Percentiles rank a stretch among this genome's conserved stretches.
Evolutionary conservation across 2,113 vertebrate genomes (phyloP).

Genomic region (Peromyscus californicus): DNA sequence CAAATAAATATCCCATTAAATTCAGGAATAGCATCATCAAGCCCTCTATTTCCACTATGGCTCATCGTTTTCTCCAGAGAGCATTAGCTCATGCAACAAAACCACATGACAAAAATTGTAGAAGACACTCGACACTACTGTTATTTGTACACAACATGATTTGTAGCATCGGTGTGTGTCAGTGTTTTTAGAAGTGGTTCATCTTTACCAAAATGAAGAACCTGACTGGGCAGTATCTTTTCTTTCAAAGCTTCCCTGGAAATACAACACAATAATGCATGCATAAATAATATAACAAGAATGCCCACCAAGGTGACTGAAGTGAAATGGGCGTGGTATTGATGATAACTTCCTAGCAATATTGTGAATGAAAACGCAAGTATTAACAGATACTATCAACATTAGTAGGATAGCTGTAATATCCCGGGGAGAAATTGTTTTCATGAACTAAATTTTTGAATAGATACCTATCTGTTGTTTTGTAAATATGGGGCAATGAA

Average conservation of each 20-base stretch:
- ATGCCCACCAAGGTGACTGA: neutral
- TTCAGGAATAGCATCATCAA: neutral
- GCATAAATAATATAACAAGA: neutral
- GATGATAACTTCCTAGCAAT: neutral
- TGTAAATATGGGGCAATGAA: neutral
- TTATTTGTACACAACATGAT: neutral
- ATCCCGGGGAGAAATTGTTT: neutral
- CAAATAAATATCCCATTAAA: constrained; percentile 25
- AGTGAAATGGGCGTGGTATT: neutral
- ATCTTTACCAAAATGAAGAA: neutral
- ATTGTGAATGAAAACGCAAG: neutral
- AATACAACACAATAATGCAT: neutral
- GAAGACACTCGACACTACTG: neutral
- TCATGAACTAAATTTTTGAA: neutral
- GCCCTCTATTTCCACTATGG: neutral
- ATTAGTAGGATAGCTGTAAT: neutral
- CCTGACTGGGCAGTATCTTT: neutral
- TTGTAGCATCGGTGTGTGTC: neutral
- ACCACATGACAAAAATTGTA: neutral
- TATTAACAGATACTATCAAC: neutral
- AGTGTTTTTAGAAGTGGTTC: neutral
- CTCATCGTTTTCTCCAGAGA: neutral
- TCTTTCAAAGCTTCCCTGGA: neutral
- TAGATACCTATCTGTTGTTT: neutral
- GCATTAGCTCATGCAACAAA: constrained; percentile 1